Evolutionary conservation across 2,888 invertebrate genomes (phyloP).

Genomic region (Erebia palarica): DNA sequence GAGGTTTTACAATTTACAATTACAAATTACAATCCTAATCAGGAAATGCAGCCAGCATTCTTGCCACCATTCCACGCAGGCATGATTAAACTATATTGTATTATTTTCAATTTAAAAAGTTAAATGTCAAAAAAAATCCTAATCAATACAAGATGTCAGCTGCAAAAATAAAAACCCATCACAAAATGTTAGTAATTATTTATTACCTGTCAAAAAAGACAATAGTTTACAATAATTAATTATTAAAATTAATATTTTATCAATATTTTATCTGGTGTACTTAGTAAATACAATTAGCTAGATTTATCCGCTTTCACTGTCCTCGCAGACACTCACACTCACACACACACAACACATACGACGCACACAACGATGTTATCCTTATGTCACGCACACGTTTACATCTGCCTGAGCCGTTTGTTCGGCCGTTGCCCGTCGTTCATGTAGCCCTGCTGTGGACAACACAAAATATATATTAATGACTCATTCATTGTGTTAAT

Average conservation of each 20-base stretch:
- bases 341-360: slow-evolving; percentile 54
- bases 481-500: background rate
- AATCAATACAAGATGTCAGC: background rate
- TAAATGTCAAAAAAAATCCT: too few species aligned
- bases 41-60: too few species aligned
- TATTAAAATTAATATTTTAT: slow-evolving; percentile 37
- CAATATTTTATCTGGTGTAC: slow-evolving; percentile 63
- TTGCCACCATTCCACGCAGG: too few species aligned
- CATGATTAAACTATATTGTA: too few species aligned
- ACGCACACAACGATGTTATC: slow-evolving; percentile 28
- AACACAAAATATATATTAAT: background rate
- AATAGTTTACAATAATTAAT: slow-evolving; percentile 74
- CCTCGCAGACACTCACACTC: slow-evolving; percentile 61
- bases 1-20: background rate
- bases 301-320: slow-evolving; percentile 71
- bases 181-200: slow-evolving; percentile 73
- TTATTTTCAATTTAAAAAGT: too few species aligned
- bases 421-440: slow-evolving; percentile 79
- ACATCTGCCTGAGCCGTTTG: slow-evolving; percentile 78
- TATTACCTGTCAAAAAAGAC: slow-evolving; percentile 81
- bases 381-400: slow-evolving; percentile 46
- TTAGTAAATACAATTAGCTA: slow-evolving; percentile 82
- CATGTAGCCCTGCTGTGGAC: slow-evolving; percentile 69
- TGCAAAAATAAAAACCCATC: slow-evolving; percentile 30
- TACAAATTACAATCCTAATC: too few species aligned